Evolutionary conservation across 2,888 invertebrate genomes (phyloP), one percentile per base, ranked within the genome.

Genomic region (Galeruca laticollis): DNA sequence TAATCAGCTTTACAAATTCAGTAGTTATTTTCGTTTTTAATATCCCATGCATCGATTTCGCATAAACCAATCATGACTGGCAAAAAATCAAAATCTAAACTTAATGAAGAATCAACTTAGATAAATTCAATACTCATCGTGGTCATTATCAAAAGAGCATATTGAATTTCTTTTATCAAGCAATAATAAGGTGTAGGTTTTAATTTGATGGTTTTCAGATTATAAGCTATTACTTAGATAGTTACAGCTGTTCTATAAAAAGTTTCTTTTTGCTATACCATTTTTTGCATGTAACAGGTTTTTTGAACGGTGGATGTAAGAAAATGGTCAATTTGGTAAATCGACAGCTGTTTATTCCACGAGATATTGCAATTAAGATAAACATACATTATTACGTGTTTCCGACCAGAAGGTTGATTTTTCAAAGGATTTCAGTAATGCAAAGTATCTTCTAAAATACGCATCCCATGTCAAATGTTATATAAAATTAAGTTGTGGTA

Each of bases 171-270:
- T 62, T 51, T 62, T 35, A 62, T 51, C 62, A 47, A 11, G 47
- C 49, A 61, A 61, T 61, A 33, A 62, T 52, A 31, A 35, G 51
- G 51, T 51, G 33, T 62, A 51, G 37, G 49, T 35, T 62, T 49
- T 62, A 62, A 51, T 51, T 31, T 35, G 15, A 51, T 35, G 51
- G 62, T 20, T 18, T 51, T 11, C 35, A 35, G 49, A 62, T 62
- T 62, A 51, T 20, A 33, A 62, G 49, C 51, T 52, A 26, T 21
- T 33, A 51, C 62, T 18, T 35, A 35, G 57, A 13, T 2, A 37
- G 37, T 10, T 11, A 37, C 37, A 37, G 11, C 37, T 13, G 10
- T 37, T 11, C 1, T 10, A 13, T 37, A 26, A 26, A 26, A 26
- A 26, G 37, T 11, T 1, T 37, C n/a, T 37, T 37, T 11, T 10